Evolutionary conservation across 2,888 invertebrate species (phyloP), one percentile per base, ranked within the genome.

Genomic region (Rhorus exstirpatorius): DNA sequence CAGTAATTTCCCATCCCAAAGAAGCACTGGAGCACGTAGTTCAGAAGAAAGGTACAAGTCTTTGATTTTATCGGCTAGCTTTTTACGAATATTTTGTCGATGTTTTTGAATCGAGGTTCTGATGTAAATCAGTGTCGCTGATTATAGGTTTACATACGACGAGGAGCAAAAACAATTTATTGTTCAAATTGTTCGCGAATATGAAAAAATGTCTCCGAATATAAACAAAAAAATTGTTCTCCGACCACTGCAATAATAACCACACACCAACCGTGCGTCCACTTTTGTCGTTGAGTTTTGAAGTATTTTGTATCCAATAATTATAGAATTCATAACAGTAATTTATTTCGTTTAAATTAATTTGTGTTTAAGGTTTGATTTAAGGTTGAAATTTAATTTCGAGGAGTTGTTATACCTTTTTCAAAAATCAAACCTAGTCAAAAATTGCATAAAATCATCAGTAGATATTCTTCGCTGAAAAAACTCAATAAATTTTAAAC

Each of bases 1-100:
- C 4, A 83, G 35, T n/a, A 65, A 49, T 63, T 82, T 84, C 17
- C 82, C 79, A 61, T 80, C 80, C 74, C 79, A 77, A 55, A 71
- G 79, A 17, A 79, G 24, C 17, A 82, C 65, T 6, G 72, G n/a
- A 65, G 72, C 78, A 17, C 38, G 21, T 12, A 78, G 55, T 49
- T 82, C 44, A 38, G 38, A 21, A 63, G 63, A 46, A 49, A 60
- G 31, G 6, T 3, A 31, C 31, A 31, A 31, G 31, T 31, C 7
- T n/a, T 14, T 55, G 4, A 85, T 79, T 65, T 74, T 81, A 14
- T 44, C 46, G 41, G 77, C 75, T 31, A 70, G 46, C 8, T 41
- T 60, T 72, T 31, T 17, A 4, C 81, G 74, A 10, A 77, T 72
- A 46, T 84, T 72, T 63, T 63, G 35, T 26, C 84, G 76, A 44